These are phyloP conservation scores for Dermatemys mawii DNA, from an alignment of 2,113 vertebrate genomes.

Conservation along the genomic window DNA sequence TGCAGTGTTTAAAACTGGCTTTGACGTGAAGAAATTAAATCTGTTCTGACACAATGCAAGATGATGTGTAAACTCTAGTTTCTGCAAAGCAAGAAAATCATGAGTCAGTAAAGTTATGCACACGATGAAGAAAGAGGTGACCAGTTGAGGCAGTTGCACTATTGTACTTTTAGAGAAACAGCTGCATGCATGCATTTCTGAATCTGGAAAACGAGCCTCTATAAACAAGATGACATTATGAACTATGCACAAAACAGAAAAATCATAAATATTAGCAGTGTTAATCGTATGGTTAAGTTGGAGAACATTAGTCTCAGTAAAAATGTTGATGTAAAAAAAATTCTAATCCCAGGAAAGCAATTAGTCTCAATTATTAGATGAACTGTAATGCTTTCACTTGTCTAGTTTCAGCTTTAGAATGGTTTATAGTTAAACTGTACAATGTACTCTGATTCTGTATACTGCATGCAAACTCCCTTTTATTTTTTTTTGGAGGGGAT, in stretches of 20 bases:
- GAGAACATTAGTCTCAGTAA: constrained; percentile 10
- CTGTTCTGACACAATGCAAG: background rate
- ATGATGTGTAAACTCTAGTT: background rate
- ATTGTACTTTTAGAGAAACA: background rate
- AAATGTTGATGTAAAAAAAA: background rate
- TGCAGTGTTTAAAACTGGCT: constrained; percentile 2
- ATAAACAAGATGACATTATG: constrained; percentile 33
- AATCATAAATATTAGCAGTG: constrained; percentile 16
- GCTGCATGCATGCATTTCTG: background rate
- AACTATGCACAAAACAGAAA: constrained; percentile 36
- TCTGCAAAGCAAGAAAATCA: background rate
- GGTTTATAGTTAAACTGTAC: background rate
- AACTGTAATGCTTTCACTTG: constrained; percentile 27
- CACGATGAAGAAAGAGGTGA: background rate
- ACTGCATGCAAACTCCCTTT: background rate
- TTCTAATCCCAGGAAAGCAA: constrained; percentile 48
- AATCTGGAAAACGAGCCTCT: constrained; percentile 29
- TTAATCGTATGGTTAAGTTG: constrained; percentile 3
- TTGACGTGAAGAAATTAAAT: background rate
- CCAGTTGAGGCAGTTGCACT: background rate
- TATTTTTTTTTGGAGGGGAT: background rate
- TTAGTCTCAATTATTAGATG: constrained; percentile 23
- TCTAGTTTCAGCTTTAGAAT: background rate
- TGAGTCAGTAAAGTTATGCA: background rate
- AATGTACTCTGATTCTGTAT: background rate